Evolutionary conservation across 2,888 invertebrate species (phyloP).

Genomic region (Octonoba sinensis): DNA sequence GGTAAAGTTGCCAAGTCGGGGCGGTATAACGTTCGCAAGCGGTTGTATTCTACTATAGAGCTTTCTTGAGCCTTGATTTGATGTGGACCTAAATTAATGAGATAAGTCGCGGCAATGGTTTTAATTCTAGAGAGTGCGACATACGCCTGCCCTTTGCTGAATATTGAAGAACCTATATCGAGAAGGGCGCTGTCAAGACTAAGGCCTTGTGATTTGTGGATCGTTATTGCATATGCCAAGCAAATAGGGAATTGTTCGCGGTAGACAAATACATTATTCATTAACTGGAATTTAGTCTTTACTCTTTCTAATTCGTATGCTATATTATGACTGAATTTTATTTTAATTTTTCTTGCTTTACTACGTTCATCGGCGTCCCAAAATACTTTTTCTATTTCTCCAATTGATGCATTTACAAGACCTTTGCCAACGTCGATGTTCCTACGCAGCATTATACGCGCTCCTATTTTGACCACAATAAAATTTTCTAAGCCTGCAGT

Average conservation of each 20-base stretch:
- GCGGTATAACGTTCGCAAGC: too few relatives aligned
- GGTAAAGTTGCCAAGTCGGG: too few relatives aligned
- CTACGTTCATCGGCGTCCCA: not conserved
- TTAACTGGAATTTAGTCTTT: not conserved
- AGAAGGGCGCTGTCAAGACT: not conserved
- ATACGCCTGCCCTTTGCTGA: constrained; percentile 1
- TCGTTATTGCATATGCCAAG: constrained; percentile 21
- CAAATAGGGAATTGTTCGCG: constrained; percentile 19
- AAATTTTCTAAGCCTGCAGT: constrained; percentile 18
- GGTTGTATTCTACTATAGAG: too few relatives aligned
- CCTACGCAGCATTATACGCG: constrained; percentile 5
- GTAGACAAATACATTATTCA: not conserved
- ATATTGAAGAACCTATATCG: constrained; percentile 4
- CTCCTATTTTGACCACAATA: constrained; percentile 6
- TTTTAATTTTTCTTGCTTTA: not conserved
- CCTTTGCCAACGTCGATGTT: constrained; percentile 18
- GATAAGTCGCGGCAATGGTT: not conserved
- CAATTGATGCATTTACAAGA: constrained; percentile 27
- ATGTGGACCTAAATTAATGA: constrained; percentile 13
- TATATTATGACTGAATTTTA: not conserved
- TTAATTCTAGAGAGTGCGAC: constrained; percentile 22
- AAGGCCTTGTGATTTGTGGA: constrained; percentile 20
- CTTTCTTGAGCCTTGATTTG: not conserved
- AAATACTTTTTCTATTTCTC: not conserved
- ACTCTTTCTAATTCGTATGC: not conserved